These are phyloP conservation scores for Augochlora pura DNA, from an alignment of 1,140 invertebrate genomes.

Conservation along the genomic window DNA sequence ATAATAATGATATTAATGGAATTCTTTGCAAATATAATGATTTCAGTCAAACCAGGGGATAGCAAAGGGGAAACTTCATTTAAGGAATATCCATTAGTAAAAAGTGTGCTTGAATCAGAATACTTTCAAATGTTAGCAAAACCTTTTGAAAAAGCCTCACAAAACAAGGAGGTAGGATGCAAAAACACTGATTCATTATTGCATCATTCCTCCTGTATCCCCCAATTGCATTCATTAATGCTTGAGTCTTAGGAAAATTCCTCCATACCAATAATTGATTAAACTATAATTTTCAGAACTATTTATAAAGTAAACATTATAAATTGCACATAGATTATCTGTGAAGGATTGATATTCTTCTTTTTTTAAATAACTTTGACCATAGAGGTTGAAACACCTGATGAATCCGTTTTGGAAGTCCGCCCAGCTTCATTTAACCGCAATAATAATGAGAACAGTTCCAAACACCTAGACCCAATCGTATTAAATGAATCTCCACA, in stretches of 20 bases:
- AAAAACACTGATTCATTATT: slow-evolving; percentile 34
- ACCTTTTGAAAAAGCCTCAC: slow-evolving; percentile 62
- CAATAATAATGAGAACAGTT: slow-evolving; percentile 8
- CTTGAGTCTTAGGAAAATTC: too few relatives aligned
- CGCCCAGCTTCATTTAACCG: slow-evolving; percentile 1
- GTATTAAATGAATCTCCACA: slow-evolving; percentile 6
- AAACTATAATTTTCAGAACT: background rate
- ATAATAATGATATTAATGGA: slow-evolving; percentile 22
- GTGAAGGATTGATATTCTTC: background rate
- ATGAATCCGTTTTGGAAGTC: slow-evolving; percentile 1
- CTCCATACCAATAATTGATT: background rate
- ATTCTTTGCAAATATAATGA: slow-evolving; percentile 24
- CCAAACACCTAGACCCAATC: slow-evolving; percentile 16
- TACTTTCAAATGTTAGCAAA: slow-evolving; percentile 64
- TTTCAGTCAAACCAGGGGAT: slow-evolving; percentile 77
- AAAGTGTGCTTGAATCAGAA: slow-evolving; percentile 61
- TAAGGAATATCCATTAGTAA: slow-evolving; percentile 67
- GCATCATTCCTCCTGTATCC: slow-evolving; percentile 44
- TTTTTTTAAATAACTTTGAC: background rate
- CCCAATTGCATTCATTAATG: background rate
- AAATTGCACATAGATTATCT: background rate
- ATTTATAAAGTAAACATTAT: background rate
- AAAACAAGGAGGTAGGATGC: slow-evolving; percentile 69
- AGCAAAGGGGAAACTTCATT: slow-evolving; percentile 66
- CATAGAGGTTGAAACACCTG: slow-evolving; percentile 8